A percentile compares a stretch with the other conserved stretches of the same genome.
These are phyloP conservation scores for Onychorhynchus coronatus DNA, from an alignment of 2,113 vertebrate genomes.

Conservation along the genomic window DNA sequence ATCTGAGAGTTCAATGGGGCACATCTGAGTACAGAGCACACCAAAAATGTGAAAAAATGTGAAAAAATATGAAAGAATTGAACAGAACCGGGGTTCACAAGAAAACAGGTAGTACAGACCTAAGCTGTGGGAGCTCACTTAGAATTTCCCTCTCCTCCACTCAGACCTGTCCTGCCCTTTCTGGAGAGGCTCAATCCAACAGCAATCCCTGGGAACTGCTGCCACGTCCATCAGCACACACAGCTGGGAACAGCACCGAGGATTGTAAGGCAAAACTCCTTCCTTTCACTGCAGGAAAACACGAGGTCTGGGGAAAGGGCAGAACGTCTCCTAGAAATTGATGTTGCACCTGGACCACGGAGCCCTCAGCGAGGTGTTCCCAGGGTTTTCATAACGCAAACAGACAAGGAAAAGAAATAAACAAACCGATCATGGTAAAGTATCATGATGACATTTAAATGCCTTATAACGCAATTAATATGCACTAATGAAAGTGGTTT, in stretches of 20 bases:
- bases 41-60: neutral
- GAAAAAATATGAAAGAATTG: too few species aligned
- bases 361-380: neutral
- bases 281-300: neutral
- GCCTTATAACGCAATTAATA: neutral
- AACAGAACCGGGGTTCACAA: neutral
- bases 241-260: neutral
- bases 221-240: too few species aligned
- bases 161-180: neutral
- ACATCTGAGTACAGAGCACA: neutral
- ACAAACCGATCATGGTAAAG: neutral
- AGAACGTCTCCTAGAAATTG: neutral
- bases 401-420: neutral
- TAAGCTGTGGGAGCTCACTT: neutral
- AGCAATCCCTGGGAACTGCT: neutral
- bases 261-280: neutral
- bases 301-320: neutral
- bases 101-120: too few species aligned
- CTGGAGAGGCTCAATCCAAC: neutral
- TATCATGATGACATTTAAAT: neutral
- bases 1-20: neutral
- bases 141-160: neutral
- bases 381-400: neutral
- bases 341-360: neutral
- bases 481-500: neutral